Evolutionary conservation across 2,797 vertebrate genomes (phyloP).

Genomic region (Mionectes olivaceus): DNA sequence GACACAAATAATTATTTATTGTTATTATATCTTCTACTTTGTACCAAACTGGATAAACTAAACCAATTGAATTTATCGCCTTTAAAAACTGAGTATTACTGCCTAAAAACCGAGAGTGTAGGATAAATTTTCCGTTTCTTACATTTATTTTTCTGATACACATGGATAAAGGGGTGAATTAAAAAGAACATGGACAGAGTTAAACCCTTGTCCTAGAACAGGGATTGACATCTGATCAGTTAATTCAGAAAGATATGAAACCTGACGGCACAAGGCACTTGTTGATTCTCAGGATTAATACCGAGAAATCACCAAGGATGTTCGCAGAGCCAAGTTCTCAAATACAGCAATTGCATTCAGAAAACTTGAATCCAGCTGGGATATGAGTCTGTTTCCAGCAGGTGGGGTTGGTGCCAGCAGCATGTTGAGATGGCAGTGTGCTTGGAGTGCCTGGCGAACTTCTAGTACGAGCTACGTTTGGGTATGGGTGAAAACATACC

Average conservation of each 20-base stretch:
- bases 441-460: not conserved
- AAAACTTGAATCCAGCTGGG: not conserved
- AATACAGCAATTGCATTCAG: not conserved
- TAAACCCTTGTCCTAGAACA: not conserved
- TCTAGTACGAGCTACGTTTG: not conserved
- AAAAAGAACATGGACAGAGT: not conserved
- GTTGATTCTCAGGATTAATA: not conserved
- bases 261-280: not conserved
- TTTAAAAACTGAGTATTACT: not conserved
- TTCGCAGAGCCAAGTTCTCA: not conserved
- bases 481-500: not conserved
- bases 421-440: not conserved
- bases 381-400: not conserved
- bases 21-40: not conserved
- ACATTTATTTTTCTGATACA: not conserved
- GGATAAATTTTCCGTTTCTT: not conserved
- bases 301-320: not conserved
- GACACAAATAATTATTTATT: not conserved
- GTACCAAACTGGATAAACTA: not conserved
- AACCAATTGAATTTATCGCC: not conserved
- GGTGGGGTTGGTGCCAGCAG: slow-evolving; percentile 8
- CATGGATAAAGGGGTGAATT: not conserved
- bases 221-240: not conserved
- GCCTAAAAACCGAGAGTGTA: not conserved
- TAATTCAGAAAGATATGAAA: not conserved